Conservation (phyloP, 2,888 invertebrate species). For the Drosophila nigricruria region DNA sequence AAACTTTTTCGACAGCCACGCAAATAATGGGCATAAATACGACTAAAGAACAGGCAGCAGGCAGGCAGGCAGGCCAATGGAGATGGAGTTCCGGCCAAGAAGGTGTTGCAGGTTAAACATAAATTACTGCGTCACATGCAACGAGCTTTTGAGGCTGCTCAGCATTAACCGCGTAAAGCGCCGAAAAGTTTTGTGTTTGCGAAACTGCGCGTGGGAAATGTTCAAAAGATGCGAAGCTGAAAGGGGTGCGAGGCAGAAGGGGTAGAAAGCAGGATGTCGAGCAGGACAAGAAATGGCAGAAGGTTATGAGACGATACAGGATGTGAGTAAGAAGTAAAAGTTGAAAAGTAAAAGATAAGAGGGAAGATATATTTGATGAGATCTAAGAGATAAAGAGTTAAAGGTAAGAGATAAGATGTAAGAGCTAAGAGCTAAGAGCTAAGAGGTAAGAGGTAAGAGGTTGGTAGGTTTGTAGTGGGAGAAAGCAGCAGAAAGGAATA, state of each 20-base stretch:
- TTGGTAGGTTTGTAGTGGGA: too few relatives aligned
- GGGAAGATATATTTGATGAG: not conserved
- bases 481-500: not conserved
- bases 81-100: constrained; percentile 29
- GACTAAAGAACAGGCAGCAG: not conserved
- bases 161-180: constrained; percentile 60
- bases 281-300: not conserved
- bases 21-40: constrained; percentile 60
- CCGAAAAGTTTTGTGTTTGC: constrained; percentile 48
- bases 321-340: not conserved
- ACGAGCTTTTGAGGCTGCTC: constrained; percentile 59
- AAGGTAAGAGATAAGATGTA: not conserved
- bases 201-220: constrained; percentile 19
- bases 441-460: not conserved
- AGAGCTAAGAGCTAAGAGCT: not conserved
- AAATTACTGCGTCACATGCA: constrained; percentile 64
- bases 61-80: not conserved
- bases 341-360: not conserved
- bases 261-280: not conserved
- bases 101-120: constrained; percentile 62
- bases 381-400: not conserved
- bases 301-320: not conserved
- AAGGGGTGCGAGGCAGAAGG: not conserved
- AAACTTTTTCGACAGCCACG: constrained; percentile 59
- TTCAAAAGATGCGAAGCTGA: constrained; percentile 8